Evolutionary conservation across 2,113 vertebrate genomes (phyloP).

Genomic region (Myotis brandtii): DNA sequence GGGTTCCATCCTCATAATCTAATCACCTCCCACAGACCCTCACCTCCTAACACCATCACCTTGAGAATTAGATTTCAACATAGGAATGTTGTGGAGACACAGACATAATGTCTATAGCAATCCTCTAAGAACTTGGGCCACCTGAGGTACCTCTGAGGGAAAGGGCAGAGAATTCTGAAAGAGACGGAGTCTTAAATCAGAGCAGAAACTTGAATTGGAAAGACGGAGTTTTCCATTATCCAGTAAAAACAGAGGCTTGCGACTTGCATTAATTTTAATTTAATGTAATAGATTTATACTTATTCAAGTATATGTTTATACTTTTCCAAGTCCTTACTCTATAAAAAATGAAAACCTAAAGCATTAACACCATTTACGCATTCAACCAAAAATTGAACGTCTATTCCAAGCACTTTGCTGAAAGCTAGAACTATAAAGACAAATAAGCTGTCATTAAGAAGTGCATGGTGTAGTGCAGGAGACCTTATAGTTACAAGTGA

Average conservation of each 20-base stretch:
- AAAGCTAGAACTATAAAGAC: background rate
- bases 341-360: constrained; percentile 50
- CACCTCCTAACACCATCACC: background rate
- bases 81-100: background rate
- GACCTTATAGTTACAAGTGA: background rate
- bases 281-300: background rate
- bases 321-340: background rate
- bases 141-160: background rate
- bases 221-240: background rate
- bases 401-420: background rate
- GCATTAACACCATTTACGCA: background rate
- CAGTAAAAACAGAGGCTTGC: background rate
- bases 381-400: background rate
- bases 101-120: too few relatives aligned
- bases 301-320: background rate
- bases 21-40: background rate
- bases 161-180: background rate
- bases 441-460: constrained; percentile 8
- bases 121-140: background rate
- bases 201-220: background rate
- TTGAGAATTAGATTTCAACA: background rate
- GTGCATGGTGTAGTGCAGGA: background rate
- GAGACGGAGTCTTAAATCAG: background rate
- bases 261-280: background rate
- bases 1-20: background rate